Conservation (phyloP, 2,113 vertebrate species). For the Lepus europaeus region DNA sequence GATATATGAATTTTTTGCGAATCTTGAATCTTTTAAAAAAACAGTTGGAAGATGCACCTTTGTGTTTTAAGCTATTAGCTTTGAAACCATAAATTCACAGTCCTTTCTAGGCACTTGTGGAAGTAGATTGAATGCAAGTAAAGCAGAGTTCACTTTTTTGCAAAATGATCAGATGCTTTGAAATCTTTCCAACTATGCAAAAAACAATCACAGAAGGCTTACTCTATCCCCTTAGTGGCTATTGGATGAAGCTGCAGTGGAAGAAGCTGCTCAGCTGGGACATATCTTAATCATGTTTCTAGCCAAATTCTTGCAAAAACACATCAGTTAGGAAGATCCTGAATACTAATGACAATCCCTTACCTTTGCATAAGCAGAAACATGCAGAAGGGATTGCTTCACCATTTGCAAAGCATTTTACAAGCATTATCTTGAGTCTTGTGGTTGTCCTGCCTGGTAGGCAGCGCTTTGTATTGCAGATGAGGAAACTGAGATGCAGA, state of each 20-base stretch:
- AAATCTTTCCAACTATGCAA: conserved; percentile 77
- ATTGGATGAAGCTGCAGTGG: conserved; percentile 70
- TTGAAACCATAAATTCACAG: conserved; percentile 45
- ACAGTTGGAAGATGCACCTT: neutral
- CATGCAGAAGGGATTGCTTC: conserved; percentile 57
- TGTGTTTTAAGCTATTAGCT: conserved; percentile 65
- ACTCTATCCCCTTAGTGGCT: conserved; percentile 76
- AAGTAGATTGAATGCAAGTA: conserved; percentile 68
- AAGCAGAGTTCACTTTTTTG: conserved; percentile 49
- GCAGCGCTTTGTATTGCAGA: conserved; percentile 15
- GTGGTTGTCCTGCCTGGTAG: neutral
- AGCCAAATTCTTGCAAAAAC: conserved; percentile 78
- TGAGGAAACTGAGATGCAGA: conserved; percentile 59
- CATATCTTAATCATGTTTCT: conserved; percentile 72
- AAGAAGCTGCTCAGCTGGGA: conserved; percentile 80
- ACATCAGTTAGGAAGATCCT: conserved; percentile 74
- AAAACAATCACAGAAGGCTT: conserved; percentile 76
- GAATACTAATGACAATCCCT: conserved; percentile 79
- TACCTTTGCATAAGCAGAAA: conserved; percentile 68
- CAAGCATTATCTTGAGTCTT: conserved; percentile 24
- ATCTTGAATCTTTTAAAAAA: conserved; percentile 16
- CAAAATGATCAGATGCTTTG: conserved; percentile 66
- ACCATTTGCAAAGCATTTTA: conserved; percentile 62
- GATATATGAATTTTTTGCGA: conserved; percentile 54
- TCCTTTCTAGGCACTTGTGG: conserved; percentile 37